Base-by-base conservation (phyloP, 2,888 invertebrate species). In the Eupithecia pulchellata region DNA sequence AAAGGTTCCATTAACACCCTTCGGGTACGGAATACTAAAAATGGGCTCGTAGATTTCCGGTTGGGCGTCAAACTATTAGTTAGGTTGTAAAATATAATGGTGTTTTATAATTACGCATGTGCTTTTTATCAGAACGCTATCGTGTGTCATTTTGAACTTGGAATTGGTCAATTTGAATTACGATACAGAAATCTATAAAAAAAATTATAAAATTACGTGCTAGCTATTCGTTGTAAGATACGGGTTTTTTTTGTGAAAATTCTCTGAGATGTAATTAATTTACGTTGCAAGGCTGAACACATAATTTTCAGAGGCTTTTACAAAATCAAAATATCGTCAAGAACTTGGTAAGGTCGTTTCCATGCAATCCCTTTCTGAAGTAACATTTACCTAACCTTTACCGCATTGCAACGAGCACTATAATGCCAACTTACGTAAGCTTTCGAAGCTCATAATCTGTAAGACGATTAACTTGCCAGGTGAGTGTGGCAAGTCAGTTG, bases 301-400 rank as follows among this genome's bases (percentile, higher is more conserved):
- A 0, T 42, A 1, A n/a, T n/a, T 42, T n/a, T 42, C n/a, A n/a
- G 6, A 39, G 0, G 2, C n/a, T 52, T 20, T 25, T 57, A 13
- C 17, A 55, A 4, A n/a, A 27, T 13, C 13, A 52, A 13, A 55
- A 55, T 55, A 14, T 55, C 13, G 29, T 30, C 2, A 8, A 20
- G 36, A 34, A 60, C 11, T 14, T 20, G 34, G 61, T 36, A 20
- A 34, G 6, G 17, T 13, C 14, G 25, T 47, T 47, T 55, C 20
- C 60, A 60, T 60, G 32, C 32, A 61, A 34, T 61, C 61, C 20
- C 61, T 25, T 42, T 55, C 64, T 57, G 36, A 66, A 68, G 57
- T 69, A 72, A 69, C 69, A 69, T 74, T 74, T 72, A 71, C 67
- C 64, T 74, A 69, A 74, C 74, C 72, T 74, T 74, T 74, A 47